Conservation (phyloP, 2,797 vertebrate species). For the Diplodus sargus region DNA sequence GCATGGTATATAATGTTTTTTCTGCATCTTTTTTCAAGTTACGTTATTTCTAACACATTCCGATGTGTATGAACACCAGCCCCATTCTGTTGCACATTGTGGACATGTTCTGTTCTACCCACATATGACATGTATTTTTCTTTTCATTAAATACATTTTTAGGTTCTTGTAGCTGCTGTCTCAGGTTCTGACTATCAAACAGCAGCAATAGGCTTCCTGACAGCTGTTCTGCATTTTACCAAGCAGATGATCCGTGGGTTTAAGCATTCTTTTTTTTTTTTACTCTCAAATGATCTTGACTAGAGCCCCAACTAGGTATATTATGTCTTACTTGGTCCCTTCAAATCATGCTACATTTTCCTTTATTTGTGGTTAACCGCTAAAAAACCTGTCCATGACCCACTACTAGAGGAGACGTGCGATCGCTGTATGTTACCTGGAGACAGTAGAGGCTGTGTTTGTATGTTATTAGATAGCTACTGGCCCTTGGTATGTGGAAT, state of each 20-base stretch:
- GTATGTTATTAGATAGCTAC: conserved; percentile 23
- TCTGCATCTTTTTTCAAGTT: conserved; percentile 67
- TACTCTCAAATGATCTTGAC: conserved; percentile 23
- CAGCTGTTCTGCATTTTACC: conserved; percentile 10
- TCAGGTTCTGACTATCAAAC: conserved; percentile 34
- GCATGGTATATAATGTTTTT: conserved; percentile 74
- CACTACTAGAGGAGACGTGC: neutral
- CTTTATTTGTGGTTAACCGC: conserved; percentile 5
- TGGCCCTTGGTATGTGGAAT: conserved; percentile 42
- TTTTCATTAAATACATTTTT: conserved; percentile 36
- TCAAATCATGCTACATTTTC: conserved; percentile 18
- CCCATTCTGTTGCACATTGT: conserved; percentile 67
- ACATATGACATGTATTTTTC: conserved; percentile 49
- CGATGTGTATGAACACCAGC: conserved; percentile 60
- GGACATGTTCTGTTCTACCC: conserved; percentile 65
- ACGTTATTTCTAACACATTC: conserved; percentile 66
- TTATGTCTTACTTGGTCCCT: conserved; percentile 1
- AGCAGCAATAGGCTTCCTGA: conserved; percentile 32
- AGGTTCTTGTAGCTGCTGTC: conserved; percentile 44
- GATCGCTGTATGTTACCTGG: conserved; percentile 27
- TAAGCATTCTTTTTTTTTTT: neutral
- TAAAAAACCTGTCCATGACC: conserved; percentile 5
- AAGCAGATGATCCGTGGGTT: conserved; percentile 25
- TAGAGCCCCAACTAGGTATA: conserved; percentile 2
- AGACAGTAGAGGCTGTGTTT: conserved; percentile 30